Percentiles rank a stretch among this genome's conserved stretches.
These are phyloP conservation scores for Marasmarcha lunaedactyla DNA, from an alignment of 2,888 invertebrate species.

Conservation along the genomic window DNA sequence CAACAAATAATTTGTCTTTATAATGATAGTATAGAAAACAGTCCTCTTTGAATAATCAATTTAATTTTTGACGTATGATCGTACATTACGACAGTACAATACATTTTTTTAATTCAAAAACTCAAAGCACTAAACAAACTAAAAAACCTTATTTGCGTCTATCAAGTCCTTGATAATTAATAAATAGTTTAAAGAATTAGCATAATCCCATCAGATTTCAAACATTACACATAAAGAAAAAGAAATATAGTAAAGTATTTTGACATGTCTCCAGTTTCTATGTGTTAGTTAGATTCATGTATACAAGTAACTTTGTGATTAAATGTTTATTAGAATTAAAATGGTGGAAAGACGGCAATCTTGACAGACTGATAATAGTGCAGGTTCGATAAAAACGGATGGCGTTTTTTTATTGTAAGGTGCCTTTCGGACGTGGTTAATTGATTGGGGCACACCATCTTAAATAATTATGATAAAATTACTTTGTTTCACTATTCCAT, in stretches of 20 bases:
- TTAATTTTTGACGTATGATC: no score
- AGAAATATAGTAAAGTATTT: conserved; percentile 37
- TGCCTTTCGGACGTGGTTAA: background rate
- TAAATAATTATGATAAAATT: background rate
- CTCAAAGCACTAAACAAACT: no score
- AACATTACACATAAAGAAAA: conserved; percentile 9
- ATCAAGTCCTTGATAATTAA: no score
- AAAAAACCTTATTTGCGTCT: no score
- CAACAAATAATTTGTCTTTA: no score
- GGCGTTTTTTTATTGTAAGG: background rate
- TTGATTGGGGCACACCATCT: background rate
- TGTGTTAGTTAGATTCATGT: conserved; percentile 59
- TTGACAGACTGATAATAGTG: conserved; percentile 5
- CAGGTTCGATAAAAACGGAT: background rate
- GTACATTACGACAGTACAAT: no score
- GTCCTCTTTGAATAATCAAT: no score
- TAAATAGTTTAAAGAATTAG: no score
- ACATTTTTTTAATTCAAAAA: no score
- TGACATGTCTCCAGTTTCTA: conserved; percentile 44
- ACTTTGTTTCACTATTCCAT: background rate
- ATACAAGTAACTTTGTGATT: conserved; percentile 59
- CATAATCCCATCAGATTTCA: background rate
- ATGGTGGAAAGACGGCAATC: conserved; percentile 34
- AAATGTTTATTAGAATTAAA: conserved; percentile 39
- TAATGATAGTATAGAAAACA: no score